phyloP scores from a whole-genome alignment of 2,113 vertebrate species.

The Pycnonotus jocosus region DNA sequence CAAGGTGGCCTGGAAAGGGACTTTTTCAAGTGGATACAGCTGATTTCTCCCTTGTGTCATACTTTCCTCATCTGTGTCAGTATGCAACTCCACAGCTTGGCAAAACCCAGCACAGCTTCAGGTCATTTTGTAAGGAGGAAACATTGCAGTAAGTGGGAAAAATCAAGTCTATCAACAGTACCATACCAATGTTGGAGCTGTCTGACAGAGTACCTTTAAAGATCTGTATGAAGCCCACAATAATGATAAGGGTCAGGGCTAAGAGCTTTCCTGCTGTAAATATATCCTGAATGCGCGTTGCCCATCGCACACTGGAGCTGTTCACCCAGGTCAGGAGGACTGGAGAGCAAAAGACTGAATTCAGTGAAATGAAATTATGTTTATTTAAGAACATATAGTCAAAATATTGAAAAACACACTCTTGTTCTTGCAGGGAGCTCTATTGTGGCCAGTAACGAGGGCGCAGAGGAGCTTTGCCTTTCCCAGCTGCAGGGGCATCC shows the following conservation, averaged over 20 bases:
- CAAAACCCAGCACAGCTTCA: neutral
- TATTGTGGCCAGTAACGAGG: fast-evolving
- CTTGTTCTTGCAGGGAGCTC: neutral
- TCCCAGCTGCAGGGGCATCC: neutral
- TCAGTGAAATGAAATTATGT: neutral
- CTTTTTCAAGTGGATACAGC: neutral
- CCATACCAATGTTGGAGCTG: neutral
- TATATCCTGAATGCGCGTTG: constrained; percentile 91
- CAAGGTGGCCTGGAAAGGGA: neutral
- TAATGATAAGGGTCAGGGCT: constrained; percentile 91
- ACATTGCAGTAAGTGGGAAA: neutral
- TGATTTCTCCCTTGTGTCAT: neutral
- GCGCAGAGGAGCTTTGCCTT: neutral
- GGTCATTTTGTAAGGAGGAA: neutral
- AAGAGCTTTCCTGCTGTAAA: constrained; percentile 94
- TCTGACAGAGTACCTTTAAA: constrained; percentile 79
- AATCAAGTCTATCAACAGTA: neutral
- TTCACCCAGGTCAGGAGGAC: constrained; percentile 98
- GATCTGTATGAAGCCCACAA: constrained; percentile 89
- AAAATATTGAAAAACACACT: neutral
- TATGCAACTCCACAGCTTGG: neutral
- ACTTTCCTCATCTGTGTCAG: neutral
- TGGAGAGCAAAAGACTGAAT: constrained; percentile 59
- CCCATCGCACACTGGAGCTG: constrained; percentile 92
- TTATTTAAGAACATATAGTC: neutral